These are phyloP conservation scores for Champsocephalus esox DNA, from an alignment of 2,797 vertebrate genomes.

Conservation along the genomic window DNA sequence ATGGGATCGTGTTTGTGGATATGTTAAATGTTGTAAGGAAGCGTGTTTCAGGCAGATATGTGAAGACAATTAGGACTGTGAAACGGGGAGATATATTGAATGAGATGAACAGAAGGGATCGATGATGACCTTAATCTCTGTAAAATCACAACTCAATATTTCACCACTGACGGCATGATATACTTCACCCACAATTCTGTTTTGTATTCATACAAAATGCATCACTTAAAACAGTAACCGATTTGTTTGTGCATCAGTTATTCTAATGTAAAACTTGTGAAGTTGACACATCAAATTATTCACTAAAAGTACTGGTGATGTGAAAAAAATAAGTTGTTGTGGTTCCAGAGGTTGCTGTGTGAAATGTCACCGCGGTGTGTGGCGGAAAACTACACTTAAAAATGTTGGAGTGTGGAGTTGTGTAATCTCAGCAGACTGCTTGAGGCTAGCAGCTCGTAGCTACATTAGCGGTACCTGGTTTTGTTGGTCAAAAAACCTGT, in stretches of 20 bases:
- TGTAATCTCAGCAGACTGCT: background rate
- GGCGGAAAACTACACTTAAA: background rate
- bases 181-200: background rate
- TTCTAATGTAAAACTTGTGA: conserved; percentile 16
- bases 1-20: conserved; percentile 64
- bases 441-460: background rate
- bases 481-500: no score
- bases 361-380: background rate
- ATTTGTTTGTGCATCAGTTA: background rate
- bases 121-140: conserved; percentile 25
- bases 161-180: background rate
- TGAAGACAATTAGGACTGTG: conserved; percentile 74
- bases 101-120: conserved; percentile 61
- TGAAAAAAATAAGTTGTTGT: background rate
- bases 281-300: background rate
- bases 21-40: conserved; percentile 64
- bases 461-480: no score
- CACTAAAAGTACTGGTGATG: no score
- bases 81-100: conserved; percentile 25
- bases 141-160: conserved; percentile 24
- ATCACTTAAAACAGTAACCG: background rate
- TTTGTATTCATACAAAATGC: background rate
- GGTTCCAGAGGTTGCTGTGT: background rate
- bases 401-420: background rate
- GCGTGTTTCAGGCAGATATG: conserved; percentile 60